phyloP scores from a whole-genome alignment of 92 coral and sea anemone genomes.

The Epizoanthus stellaris region DNA sequence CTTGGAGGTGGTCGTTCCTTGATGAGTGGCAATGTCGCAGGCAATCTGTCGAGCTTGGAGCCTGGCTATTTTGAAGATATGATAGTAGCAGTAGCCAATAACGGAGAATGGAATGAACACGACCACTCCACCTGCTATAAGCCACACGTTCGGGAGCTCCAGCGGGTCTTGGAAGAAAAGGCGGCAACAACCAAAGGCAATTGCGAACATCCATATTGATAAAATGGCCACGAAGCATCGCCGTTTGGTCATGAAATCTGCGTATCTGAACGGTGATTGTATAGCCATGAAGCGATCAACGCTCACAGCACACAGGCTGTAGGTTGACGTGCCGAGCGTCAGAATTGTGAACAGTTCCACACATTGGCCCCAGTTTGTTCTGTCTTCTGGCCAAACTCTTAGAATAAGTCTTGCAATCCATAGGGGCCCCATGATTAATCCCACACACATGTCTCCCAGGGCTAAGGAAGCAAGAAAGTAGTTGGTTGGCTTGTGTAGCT shows the following conservation, averaged over 20 bases:
- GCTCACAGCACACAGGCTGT: constrained; percentile 39
- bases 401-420: constrained; percentile 37
- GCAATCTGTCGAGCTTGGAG: constrained; percentile 41
- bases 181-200: constrained; percentile 33
- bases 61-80: constrained; percentile 37
- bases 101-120: constrained; percentile 28
- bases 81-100: constrained; percentile 39
- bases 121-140: constrained; percentile 26
- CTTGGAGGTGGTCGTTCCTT: background rate
- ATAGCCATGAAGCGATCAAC: constrained; percentile 44
- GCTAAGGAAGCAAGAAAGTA: constrained; percentile 36
- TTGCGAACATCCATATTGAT: constrained; percentile 6
- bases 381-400: constrained; percentile 35
- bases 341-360: constrained; percentile 37
- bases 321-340: constrained; percentile 32
- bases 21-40: constrained; percentile 13
- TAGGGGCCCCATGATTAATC: constrained; percentile 38
- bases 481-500: constrained; percentile 41
- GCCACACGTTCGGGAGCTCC: constrained; percentile 31
- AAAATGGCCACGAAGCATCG: constrained; percentile 24
- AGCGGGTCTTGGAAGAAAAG: constrained; percentile 36
- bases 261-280: constrained; percentile 17
- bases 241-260: constrained; percentile 23
- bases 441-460: constrained; percentile 27
- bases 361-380: constrained; percentile 30